phyloP scores from a whole-genome alignment of 2,888 invertebrate species.

The Melipona bicolor region DNA sequence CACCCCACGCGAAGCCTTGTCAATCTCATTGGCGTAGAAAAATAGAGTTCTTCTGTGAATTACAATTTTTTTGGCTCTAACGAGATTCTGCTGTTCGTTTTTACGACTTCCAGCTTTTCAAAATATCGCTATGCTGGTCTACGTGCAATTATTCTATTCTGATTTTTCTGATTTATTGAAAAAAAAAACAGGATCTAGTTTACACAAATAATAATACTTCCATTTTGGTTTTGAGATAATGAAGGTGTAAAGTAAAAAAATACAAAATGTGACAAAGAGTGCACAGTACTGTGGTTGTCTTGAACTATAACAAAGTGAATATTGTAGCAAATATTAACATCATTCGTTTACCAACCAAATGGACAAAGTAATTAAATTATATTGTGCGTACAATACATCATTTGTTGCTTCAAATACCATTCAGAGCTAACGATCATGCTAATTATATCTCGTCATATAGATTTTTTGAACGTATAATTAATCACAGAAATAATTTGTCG shows the following conservation, averaged over 20 bases:
- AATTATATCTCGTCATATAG: too few relatives aligned
- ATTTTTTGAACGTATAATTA: not conserved
- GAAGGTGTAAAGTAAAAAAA: not conserved
- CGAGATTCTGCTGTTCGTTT: conserved; percentile 35
- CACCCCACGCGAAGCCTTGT: conserved; percentile 81
- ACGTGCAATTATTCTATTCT: not conserved
- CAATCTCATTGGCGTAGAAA: conserved; percentile 80
- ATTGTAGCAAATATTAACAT: not conserved
- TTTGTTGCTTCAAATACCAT: not conserved
- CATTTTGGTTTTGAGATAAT: not conserved
- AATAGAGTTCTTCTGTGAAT: conserved; percentile 57
- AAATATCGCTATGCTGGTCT: conserved; percentile 23
- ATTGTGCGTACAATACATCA: not conserved
- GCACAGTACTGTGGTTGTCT: not conserved
- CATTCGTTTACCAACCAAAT: not conserved
- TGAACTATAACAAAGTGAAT: not conserved
- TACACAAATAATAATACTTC: not conserved
- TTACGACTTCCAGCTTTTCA: conserved; percentile 49
- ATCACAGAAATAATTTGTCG: not conserved
- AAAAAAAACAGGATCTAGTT: not conserved
- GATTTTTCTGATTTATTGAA: too few relatives aligned
- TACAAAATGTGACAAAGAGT: not conserved
- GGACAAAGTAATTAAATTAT: not conserved
- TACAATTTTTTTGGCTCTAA: conserved; percentile 56
- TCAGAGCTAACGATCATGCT: not conserved